These are phyloP conservation scores for Thaumetopoea pityocampa DNA, from an alignment of 1,140 invertebrate species.

Conservation along the genomic window DNA sequence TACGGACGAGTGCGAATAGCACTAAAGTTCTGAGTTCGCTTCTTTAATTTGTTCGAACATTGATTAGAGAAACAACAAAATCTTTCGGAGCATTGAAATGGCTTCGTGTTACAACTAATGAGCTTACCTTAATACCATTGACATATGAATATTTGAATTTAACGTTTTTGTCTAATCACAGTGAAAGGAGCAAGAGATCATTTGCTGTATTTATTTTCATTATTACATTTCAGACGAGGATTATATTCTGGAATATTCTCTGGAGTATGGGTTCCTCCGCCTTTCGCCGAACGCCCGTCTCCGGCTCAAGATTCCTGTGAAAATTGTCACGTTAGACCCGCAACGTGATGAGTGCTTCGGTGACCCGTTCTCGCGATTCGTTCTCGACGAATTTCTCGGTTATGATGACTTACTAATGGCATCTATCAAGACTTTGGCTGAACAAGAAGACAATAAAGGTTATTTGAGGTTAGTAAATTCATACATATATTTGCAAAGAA, in stretches of 20 bases:
- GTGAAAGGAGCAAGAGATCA: too few species aligned
- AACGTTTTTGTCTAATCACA: too few species aligned
- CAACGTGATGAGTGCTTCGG: conserved; percentile 94
- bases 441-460: conserved; percentile 97
- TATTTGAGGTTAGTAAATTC: conserved; percentile 87
- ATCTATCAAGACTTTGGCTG: conserved; percentile 95
- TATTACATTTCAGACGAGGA: conserved; percentile 85
- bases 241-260: conserved; percentile 98
- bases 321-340: conserved; percentile 94
- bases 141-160: neutral
- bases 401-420: conserved; percentile 98
- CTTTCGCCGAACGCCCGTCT: conserved; percentile 90
- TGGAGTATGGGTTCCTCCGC: conserved; percentile 97
- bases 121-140: conserved; percentile 11
- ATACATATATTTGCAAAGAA: too few species aligned
- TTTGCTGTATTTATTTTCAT: too few species aligned
- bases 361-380: conserved; percentile 91
- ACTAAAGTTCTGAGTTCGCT: too few species aligned
- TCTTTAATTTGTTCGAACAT: too few species aligned
- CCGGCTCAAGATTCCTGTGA: conserved; percentile 93
- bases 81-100: neutral
- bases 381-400: conserved; percentile 94
- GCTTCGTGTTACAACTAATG: conserved; percentile 11
- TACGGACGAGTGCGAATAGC: too few species aligned
- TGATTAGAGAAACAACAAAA: neutral